A percentile compares a stretch with the other conserved stretches of the same genome.
phyloP scores from a whole-genome alignment of 2,888 invertebrate species.

The Drosophila pseudotakahashii region DNA sequence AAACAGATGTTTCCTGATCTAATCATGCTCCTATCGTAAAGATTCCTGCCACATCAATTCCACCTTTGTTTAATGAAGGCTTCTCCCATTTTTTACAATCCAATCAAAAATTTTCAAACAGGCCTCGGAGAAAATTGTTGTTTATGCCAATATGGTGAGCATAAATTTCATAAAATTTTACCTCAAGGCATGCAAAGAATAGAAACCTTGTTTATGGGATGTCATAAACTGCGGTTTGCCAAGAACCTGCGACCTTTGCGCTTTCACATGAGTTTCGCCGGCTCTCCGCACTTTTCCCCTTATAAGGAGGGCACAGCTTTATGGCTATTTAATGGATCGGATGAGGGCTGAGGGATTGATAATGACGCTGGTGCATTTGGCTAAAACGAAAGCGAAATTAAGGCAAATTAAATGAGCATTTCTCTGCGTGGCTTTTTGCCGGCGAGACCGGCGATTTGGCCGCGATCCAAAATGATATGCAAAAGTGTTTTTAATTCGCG shows the following conservation, averaged over 20 bases:
- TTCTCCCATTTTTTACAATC: slow-evolving; percentile 57
- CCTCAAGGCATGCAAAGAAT: slow-evolving; percentile 61
- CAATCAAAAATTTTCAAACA: slow-evolving; percentile 58
- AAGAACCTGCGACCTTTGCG: slow-evolving; percentile 66
- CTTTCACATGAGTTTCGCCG: slow-evolving; percentile 46
- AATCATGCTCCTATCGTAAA: slow-evolving; percentile 20
- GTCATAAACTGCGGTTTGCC: slow-evolving; percentile 75
- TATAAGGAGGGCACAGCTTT: slow-evolving; percentile 47
- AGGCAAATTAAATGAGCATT: slow-evolving; percentile 60
- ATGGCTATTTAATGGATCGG: slow-evolving; percentile 71
- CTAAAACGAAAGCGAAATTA: slow-evolving; percentile 67
- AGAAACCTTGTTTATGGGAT: slow-evolving; percentile 66
- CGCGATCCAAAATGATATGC: slow-evolving; percentile 69
- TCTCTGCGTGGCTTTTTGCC: slow-evolving; percentile 10
- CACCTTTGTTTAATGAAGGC: slow-evolving; percentile 67
- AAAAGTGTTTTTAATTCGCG: slow-evolving; percentile 74
- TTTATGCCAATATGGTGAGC: slow-evolving; percentile 53
- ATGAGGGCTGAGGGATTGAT: slow-evolving; percentile 34
- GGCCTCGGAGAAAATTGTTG: slow-evolving; percentile 15
- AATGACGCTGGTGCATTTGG: slow-evolving; percentile 61
- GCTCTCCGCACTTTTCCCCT: slow-evolving; percentile 31
- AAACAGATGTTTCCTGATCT: slow-evolving; percentile 13
- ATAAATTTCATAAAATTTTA: slow-evolving; percentile 79
- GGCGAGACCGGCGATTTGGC: slow-evolving; percentile 44
- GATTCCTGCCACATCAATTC: slow-evolving; percentile 37